Evolutionary conservation across 1,140 invertebrate genomes (phyloP).

Genomic region (Drosophila sp.): DNA sequence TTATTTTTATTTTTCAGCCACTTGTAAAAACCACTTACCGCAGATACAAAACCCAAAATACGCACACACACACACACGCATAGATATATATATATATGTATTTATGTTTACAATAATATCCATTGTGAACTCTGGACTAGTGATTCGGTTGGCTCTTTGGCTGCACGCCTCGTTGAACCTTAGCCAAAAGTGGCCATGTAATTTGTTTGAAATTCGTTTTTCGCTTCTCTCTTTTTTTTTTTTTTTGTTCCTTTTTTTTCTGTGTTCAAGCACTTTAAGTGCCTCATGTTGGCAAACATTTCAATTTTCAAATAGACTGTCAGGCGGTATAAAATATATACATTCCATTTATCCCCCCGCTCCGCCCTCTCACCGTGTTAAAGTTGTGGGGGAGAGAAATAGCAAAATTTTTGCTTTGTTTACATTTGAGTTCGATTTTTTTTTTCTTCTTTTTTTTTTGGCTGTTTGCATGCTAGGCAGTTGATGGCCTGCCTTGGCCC

Average conservation of each 20-base stretch:
- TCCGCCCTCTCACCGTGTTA: background rate
- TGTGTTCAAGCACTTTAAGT: conserved; percentile 45
- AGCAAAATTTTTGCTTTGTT: conserved; percentile 52
- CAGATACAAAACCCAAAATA: conserved; percentile 16
- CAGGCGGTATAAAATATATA: conserved; percentile 21
- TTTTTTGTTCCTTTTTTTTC: conserved; percentile 23
- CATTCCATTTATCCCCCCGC: background rate
- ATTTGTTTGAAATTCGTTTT: conserved; percentile 71
- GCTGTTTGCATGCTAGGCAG: conserved; percentile 37
- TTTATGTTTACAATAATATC: background rate
- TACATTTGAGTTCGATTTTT: conserved; percentile 58
- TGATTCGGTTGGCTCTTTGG: conserved; percentile 51
- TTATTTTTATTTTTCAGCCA: conserved; percentile 20
- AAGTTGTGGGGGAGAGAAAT: conserved; percentile 8
- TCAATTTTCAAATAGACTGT: conserved; percentile 73
- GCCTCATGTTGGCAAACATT: conserved; percentile 74
- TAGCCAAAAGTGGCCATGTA: conserved; percentile 70
- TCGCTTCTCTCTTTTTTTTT: conserved; percentile 33
- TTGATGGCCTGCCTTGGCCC: conserved; percentile 28
- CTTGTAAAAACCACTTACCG: conserved; percentile 37
- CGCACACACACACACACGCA: conserved; percentile 4
- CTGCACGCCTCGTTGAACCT: conserved; percentile 70
- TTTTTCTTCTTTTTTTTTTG: conserved; percentile 36
- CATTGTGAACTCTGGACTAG: conserved; percentile 19
- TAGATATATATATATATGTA: background rate